Base-by-base conservation (phyloP, 2,888 invertebrate species). In the Philhelius pedissequus region DNA sequence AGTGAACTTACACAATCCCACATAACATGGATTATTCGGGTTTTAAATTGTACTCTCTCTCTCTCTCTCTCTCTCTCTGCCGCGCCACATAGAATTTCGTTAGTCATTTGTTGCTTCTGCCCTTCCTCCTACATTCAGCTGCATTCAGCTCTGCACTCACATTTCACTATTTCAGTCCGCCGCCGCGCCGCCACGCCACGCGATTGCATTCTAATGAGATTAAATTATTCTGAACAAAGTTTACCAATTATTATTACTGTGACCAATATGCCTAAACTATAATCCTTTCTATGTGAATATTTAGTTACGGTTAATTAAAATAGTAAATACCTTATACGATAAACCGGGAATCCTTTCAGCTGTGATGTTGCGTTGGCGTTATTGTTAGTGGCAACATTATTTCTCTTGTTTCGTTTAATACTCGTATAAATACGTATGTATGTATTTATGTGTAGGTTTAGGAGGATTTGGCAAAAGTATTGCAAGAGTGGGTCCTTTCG, bases 261-360 rank as follows among this genome's bases (percentile, higher is more conserved):
- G 52, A 58, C 69, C 74, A 70, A 64, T 79, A 74, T 74, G 73
- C 56, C 74, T 54, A n/a, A 70, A 52, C 69, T 79, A 30, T 62
- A 83, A 83, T 83, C 83, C 83, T 79, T 70, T 79, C 79, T 84
- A 79, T 79, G 70, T 79, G 79, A 84, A 84, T 79, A 79, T 84
- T 84, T 79, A 84, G 83, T 84, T 75, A 66, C 75, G 79, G 83
- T 68, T 79, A 84, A 84, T 84, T 75, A 75, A 84, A 84, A 79
- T 79, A 25, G 70, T 66, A 79, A 79, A 75, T 79, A 79, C 79
- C 60, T 75, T 54, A n/a, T n/a, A 62, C 77, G 73, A 71, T 73
- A 73, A 68, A 52, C 77, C 71, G 64, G 76, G 52, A 70, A 81
- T 78, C 70, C 70, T 70, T 70, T 79, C 66, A 66, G 50, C 50